Evolutionary conservation across 2,888 invertebrate species (phyloP).

Genomic region (Dioctria linearis): DNA sequence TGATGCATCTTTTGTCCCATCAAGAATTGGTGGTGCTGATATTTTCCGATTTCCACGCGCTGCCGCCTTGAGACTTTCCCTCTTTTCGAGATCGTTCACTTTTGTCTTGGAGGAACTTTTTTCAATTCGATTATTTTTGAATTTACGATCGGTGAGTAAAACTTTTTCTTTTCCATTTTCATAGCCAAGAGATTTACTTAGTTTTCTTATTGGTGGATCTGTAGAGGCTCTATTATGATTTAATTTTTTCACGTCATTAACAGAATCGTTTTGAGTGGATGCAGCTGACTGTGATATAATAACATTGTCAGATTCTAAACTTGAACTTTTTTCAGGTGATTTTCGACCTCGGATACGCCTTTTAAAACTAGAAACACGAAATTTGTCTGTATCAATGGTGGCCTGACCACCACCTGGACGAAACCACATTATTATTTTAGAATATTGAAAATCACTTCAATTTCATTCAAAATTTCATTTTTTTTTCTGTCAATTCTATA

Average conservation of each 20-base stretch:
- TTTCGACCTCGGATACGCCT: slow-evolving; percentile 63
- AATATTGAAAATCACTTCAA: slow-evolving; percentile 22
- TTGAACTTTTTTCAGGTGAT: slow-evolving; percentile 57
- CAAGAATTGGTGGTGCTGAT: slow-evolving; percentile 61
- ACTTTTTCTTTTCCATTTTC: slow-evolving; percentile 66
- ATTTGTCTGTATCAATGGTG: slow-evolving; percentile 59
- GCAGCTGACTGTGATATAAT: slow-evolving; percentile 10
- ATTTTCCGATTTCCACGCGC: slow-evolving; percentile 64
- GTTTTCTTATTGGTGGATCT: slow-evolving; percentile 30
- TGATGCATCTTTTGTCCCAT: slow-evolving; percentile 52
- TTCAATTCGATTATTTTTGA: slow-evolving; percentile 67
- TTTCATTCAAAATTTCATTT: neutral
- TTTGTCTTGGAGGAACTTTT: slow-evolving; percentile 68
- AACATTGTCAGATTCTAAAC: slow-evolving; percentile 53
- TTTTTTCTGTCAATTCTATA: slow-evolving; percentile 8
- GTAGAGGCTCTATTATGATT: slow-evolving; percentile 23
- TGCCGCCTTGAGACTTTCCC: slow-evolving; percentile 62
- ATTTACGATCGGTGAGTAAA: slow-evolving; percentile 67
- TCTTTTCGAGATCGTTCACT: slow-evolving; percentile 63
- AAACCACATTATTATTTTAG: slow-evolving; percentile 59
- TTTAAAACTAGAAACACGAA: slow-evolving; percentile 61
- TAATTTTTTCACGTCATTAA: neutral
- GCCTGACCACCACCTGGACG: slow-evolving; percentile 57
- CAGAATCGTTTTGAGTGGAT: slow-evolving; percentile 34
- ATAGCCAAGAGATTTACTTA: slow-evolving; percentile 42